Evolutionary conservation across 1,140 invertebrate species (phyloP), one percentile per base, ranked within the genome.

Genomic region (Mylabris phalerata): DNA sequence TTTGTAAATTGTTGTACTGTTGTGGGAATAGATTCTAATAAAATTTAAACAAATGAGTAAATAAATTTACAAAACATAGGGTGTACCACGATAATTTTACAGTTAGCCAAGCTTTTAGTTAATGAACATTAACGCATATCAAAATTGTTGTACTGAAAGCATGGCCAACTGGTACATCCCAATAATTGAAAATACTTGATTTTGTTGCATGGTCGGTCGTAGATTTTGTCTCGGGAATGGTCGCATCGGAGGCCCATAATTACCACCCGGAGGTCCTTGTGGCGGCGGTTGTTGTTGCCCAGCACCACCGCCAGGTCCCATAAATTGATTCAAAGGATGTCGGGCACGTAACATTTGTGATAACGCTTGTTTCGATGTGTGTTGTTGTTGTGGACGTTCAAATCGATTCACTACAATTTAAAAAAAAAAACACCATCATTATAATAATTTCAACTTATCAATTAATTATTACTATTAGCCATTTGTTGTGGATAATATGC

Each of bases 341-440:
- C 84, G 77, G 61, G 86, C 80, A 1, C 90, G 78, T 47, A 95
- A 74, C 89, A 95, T 92, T 62, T 92, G 86, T 3, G 88, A 89
- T 2, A 95, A 73, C 1, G 92, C 91, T 70, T 90, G 89, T 67
- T 94, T 94, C 0, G 90, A 90, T 57, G 85, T 84, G 69, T 86
- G 84, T n/a, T 80, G 78, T 11, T 80, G 79, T 11, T 80, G 79
- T 0, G 86, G 84, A 27, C 85, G 74, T 57, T 87, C 85, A 52
- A 86, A 86, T 46, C 85, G 78, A 49, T 81, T 83, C 32, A 83
- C 85, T 55, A 46, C 45, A 47, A 47, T 11, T 26, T 48, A 42
- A 40, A 19, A 19, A 19, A 19, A 19, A 19, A 19, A 19, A 19
- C 19, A 32, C 27, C 27, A 32, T 48, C 19, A 48, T 10, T 25